Percentiles rank a stretch among this genome's conserved stretches.
Conservation (phyloP, 2,888 invertebrate species). For the Platynereis dumerilii region DNA sequence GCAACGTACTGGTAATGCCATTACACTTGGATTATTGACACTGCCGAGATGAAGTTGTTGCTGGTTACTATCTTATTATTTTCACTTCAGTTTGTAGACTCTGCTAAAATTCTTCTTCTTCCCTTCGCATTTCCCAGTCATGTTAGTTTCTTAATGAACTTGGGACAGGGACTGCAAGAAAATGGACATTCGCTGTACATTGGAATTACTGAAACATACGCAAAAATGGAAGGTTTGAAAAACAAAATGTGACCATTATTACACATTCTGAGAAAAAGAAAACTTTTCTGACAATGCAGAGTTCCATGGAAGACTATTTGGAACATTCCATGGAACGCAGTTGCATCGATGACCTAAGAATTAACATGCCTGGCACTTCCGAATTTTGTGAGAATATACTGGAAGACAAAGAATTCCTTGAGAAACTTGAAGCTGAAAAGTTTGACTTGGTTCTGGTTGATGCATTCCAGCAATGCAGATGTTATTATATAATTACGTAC, state of each 20-base stretch:
- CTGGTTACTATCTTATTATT: too few relatives aligned
- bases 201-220: neutral
- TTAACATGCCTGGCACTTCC: neutral
- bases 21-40: too few relatives aligned
- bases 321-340: neutral
- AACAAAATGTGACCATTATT: neutral
- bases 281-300: neutral
- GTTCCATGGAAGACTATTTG: too few relatives aligned
- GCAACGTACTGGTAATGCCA: too few relatives aligned
- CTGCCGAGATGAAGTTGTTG: too few relatives aligned
- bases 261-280: neutral
- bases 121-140: constrained; percentile 9
- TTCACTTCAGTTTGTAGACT: too few relatives aligned
- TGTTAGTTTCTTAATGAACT: neutral
- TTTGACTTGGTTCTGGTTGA: constrained; percentile 2
- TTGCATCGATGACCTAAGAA: neutral
- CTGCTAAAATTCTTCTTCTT: neutral
- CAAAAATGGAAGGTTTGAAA: neutral
- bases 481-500: neutral
- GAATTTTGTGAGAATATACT: neutral
- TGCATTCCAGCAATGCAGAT: neutral
- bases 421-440: neutral
- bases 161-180: constrained; percentile 11
- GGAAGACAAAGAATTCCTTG: neutral
- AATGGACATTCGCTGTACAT: constrained; percentile 8